phyloP scores from a whole-genome alignment of 2,888 invertebrate species.

The Dilophus febrilis region DNA sequence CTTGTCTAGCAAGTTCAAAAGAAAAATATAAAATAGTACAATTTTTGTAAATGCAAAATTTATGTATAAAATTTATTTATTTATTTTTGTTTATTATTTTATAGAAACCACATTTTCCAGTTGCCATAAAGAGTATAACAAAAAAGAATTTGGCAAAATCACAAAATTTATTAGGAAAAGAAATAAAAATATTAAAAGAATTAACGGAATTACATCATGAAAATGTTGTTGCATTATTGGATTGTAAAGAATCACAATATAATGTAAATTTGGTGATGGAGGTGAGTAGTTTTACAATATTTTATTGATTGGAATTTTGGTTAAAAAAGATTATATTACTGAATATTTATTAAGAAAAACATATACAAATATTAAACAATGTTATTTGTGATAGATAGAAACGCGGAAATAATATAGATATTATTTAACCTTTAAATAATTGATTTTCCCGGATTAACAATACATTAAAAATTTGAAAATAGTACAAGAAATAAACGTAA shows the following conservation, averaged over 20 bases:
- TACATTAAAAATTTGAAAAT: no score
- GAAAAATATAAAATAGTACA: no score
- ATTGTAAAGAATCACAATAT: slow-evolving; percentile 90
- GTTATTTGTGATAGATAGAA: no score
- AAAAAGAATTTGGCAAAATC: slow-evolving; percentile 97
- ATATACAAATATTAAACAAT: no score
- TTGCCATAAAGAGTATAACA: slow-evolving; percentile 95
- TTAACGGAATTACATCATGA: slow-evolving; percentile 94
- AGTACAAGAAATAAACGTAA: no score
- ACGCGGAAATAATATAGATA: no score
- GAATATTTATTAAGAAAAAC: no score
- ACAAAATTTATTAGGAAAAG: slow-evolving; percentile 91
- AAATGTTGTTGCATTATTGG: slow-evolving; percentile 92
- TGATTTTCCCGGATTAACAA: no score
- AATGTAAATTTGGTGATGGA: slow-evolving; percentile 98
- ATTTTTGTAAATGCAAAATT: not conserved
- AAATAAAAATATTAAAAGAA: slow-evolving; percentile 97
- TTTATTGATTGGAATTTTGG: no score
- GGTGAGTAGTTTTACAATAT: slow-evolving; percentile 36
- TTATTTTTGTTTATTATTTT: slow-evolving; percentile 22
- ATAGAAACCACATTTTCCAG: slow-evolving; percentile 70
- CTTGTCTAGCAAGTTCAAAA: no score
- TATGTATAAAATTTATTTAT: not conserved
- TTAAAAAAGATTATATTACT: no score
- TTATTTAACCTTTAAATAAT: no score